Percentiles rank a stretch among this genome's conserved stretches.
phyloP scores from a whole-genome alignment of 2,113 vertebrate genomes.

The Nymphicus hollandicus region DNA sequence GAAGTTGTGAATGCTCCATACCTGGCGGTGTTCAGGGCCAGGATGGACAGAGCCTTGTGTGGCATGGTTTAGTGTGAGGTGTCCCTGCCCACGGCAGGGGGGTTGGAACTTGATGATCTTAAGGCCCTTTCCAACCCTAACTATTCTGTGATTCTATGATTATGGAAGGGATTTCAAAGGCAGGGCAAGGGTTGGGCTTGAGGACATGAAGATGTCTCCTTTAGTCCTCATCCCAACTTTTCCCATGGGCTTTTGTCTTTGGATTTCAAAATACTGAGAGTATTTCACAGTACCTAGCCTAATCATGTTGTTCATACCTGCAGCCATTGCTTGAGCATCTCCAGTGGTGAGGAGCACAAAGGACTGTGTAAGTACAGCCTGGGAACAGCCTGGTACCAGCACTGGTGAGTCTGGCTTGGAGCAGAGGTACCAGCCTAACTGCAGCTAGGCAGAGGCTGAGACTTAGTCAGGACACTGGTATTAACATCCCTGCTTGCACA shows the following conservation, averaged over 20 bases:
- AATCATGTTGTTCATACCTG: background rate
- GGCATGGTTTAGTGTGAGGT: background rate
- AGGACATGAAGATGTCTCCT: background rate
- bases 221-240: background rate
- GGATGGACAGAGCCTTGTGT: background rate
- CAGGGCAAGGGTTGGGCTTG: background rate
- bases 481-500: background rate
- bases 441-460: background rate
- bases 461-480: background rate
- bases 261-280: background rate
- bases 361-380: accelerated
- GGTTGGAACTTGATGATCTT: background rate
- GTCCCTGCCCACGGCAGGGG: background rate
- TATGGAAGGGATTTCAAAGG: background rate
- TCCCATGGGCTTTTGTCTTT: background rate
- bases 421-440: background rate
- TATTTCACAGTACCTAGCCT: background rate
- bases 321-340: background rate
- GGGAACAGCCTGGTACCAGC: background rate
- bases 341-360: background rate
- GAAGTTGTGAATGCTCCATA: background rate
- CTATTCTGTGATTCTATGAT: background rate
- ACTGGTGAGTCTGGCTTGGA: background rate
- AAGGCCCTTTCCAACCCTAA: background rate
- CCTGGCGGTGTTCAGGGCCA: background rate